Evolutionary conservation across 2,888 invertebrate genomes (phyloP), one percentile per base, ranked within the genome.

Genomic region (Heliconius cydno): DNA sequence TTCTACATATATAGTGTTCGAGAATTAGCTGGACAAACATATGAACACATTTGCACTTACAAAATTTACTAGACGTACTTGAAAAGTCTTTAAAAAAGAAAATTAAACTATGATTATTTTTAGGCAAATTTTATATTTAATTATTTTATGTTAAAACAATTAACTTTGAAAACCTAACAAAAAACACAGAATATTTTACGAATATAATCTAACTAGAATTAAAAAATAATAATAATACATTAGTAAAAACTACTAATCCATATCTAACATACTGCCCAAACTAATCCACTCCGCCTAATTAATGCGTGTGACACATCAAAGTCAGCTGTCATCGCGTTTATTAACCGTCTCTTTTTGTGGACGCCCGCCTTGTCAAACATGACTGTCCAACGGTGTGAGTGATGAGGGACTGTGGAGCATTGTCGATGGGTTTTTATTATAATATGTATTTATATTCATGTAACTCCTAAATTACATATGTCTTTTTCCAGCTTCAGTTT

Each of bases 231-330:
- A n/a, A n/a, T 4, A 63, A n/a, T 63, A 12, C n/a, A n/a, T 5
- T 25, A 65, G 15, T 25, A 65, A 65, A 65, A 66, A 30, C 9
- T 2, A 70, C 7, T 41, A 60, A 60, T 46, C 25, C 34, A 60
- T 73, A 60, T 15, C n/a, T 60, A 38, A 73, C 34, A 60, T 34
- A 34, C 34, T n/a, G 30, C 13, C 25, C 19, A 38, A 52, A 63
- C 15, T n/a, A 34, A 52, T 66, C 60, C 73, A 67, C 73, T 66
- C 1, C 34, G 22, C 34, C 52, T 78, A 73, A 73, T 66, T 38
- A 52, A 81, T 85, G 84, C 82, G 83, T 84, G 84, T 90, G 91
- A 90, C 91, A 91, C 91, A 90, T 92, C 91, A 92, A 91, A 92
- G 92, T 85, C 85, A 83, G 84, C 89, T 89, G 86, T 90, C 88